Evolutionary conservation across 1,140 invertebrate genomes (phyloP).

Genomic region (Brachionus koreanus): DNA sequence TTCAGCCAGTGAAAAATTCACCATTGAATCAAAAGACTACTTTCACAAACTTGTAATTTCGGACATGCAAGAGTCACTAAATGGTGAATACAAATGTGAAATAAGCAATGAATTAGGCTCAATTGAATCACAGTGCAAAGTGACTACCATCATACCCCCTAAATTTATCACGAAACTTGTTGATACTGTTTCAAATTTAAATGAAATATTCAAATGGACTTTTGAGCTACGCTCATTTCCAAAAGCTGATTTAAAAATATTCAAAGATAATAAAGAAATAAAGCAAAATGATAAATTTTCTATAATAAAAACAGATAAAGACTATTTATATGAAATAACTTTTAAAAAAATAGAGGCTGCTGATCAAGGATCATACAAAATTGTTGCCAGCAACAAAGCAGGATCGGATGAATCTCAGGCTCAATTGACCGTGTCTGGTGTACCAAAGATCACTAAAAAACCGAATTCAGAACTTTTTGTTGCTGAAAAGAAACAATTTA

Average conservation of each 20-base stretch:
- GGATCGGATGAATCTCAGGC: constrained; percentile 89
- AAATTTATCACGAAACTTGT: neutral
- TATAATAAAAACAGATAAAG: neutral
- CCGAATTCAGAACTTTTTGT: neutral
- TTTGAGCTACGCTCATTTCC: neutral
- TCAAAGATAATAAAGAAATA: constrained; percentile 38
- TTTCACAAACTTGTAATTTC: constrained; percentile 60
- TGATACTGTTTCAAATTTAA: neutral
- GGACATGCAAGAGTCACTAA: constrained; percentile 64
- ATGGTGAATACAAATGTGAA: constrained; percentile 54
- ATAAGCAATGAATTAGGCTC: neutral
- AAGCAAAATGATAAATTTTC: constrained; percentile 19
- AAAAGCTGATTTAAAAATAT: neutral
- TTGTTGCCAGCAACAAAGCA: constrained; percentile 88
- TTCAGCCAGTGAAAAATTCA: constrained; percentile 20
- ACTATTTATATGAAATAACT: neutral
- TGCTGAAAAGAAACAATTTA: constrained; percentile 19
- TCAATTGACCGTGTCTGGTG: constrained; percentile 63
- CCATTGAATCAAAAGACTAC: neutral
- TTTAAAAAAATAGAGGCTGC: constrained; percentile 4
- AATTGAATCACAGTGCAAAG: constrained; percentile 2
- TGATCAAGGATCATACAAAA: constrained; percentile 94
- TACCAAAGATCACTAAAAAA: neutral
- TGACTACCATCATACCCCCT: neutral
- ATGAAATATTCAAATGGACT: neutral